Evolutionary conservation across 2,113 vertebrate species (phyloP).

Genomic region (Bagarius yarrelli): DNA sequence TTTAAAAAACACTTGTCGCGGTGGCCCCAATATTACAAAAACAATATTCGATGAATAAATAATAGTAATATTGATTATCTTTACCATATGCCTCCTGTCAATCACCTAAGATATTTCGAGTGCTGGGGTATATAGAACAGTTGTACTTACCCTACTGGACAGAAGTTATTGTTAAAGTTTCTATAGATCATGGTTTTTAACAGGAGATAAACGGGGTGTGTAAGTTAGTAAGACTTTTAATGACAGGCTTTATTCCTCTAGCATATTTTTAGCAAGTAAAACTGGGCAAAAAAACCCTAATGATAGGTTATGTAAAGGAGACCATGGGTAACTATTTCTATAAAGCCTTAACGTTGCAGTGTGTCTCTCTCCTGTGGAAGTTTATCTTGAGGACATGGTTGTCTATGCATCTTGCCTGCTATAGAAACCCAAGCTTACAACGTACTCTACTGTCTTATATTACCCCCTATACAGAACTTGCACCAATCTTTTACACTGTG

Average conservation of each 20-base stretch:
- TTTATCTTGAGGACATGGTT: not conserved
- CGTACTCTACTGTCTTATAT: not conserved
- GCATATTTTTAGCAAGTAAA: not conserved
- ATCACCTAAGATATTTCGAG: too few relatives aligned
- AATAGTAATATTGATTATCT: too few relatives aligned
- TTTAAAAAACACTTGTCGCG: too few relatives aligned
- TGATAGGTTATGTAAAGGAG: not conserved
- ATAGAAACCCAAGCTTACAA: not conserved
- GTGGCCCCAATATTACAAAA: too few relatives aligned
- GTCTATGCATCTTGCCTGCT: not conserved
- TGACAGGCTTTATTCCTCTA: not conserved
- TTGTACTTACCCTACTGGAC: too few relatives aligned
- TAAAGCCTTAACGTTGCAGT: too few relatives aligned
- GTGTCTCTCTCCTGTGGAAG: not conserved
- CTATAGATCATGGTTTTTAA: not conserved
- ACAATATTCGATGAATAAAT: too few relatives aligned
- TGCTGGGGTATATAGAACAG: too few relatives aligned
- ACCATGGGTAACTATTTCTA: not conserved
- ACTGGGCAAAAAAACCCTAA: not conserved
- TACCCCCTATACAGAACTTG: not conserved
- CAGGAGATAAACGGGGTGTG: not conserved
- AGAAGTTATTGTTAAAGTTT: too few relatives aligned
- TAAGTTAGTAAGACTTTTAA: not conserved
- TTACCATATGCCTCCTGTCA: too few relatives aligned
- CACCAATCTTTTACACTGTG: not conserved